Base-by-base conservation (phyloP, 2,113 vertebrate species). In the Gadus macrocephalus region DNA sequence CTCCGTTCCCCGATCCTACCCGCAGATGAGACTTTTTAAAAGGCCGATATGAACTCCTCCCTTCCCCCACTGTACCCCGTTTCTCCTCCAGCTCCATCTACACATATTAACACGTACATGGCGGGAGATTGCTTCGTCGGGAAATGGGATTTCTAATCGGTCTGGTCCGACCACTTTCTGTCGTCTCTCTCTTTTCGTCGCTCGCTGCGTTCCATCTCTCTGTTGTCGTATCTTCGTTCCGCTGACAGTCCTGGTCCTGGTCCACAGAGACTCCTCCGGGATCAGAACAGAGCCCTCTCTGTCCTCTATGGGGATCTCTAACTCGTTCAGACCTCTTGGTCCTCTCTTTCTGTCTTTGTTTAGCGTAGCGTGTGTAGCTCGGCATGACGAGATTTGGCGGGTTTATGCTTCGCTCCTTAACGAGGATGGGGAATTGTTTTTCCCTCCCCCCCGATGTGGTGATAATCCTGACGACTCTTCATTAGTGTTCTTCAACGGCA, bases 11-110 rank as follows among this genome's bases (percentile, higher is more conserved):
- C 35, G 65, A 49, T 49, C 11, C 12, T 35, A 65, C 55, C 67
- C 69, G 35, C 31, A 70, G 60, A 60, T 72, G n/a, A 11, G 25
- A 72, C 55, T 80, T 61, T 61, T 73, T 77, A 70, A 77, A 77
- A 31, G 67, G 62, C 64, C 70, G 68, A 66, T 72, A 81, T 49
- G 42, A 68, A 64, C 15, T 2, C 3, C 27, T 17, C 15, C 25
- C 56, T 0, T 15, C 62, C 35, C 22, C 8, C 59, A 20, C n/a
- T 20, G 22, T 59, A 61, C 59, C 59, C 15, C 22, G 16, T 19
- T 19, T 17, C 19, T 9, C 58, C 9, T 20, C 58, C 6, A 15
- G 16, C 17, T 61, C 17, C 59, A 61, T 20, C 22, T n/a, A 20
- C 59, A 61, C 19, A 22, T 3, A n/a, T n/a, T n/a, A 59, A 59